Base-by-base conservation (phyloP, 1,140 invertebrate genomes). In the Chironomus tepperi region DNA sequence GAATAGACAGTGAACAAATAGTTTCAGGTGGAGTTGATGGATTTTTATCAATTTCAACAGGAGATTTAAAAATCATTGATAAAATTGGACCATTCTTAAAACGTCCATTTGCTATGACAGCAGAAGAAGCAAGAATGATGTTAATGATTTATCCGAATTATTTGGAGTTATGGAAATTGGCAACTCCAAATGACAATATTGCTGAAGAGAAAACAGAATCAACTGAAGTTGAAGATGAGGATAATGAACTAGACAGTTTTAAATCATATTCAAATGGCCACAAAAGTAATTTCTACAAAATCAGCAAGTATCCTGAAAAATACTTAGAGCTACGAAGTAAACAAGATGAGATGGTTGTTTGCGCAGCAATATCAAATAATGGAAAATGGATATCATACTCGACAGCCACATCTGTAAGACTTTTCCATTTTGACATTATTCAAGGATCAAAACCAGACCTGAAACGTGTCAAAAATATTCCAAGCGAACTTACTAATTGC, bases 1-100 rank as follows among this genome's bases (percentile, higher is more conserved):
- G 90, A 34, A 83, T 86, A 76, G 84, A 85, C 34, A 85, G 87
- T 2, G 88, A 70, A 7, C 65, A 88, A 78, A 82, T 96, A 21
- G 88, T 91, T 79, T 95, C 93, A 2, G 92, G 88, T 76, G 94
- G 92, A 43, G 84, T 90, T 18, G 92, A 94, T 83, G 90, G 91
- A 2, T 89, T 93, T 79, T 82, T 95, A 1, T 89, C 88, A 70
- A 87, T 84, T 77, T 87, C 85, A 8, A 87, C 86, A 76, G 86
- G 86, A 78, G 85, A 85, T 3, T 89, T 88, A 2, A 89, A 89
- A 83, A 85, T 86, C 75, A 79, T 91, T 5, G 83, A 89, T 73
- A 89, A 91, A 80, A 88, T 91, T 81, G 90, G 90, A 7, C 90
- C 91, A 2, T 84, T 93, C 77, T 81, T 90, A 10, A 86, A 89